Conservation (phyloP, 2,113 vertebrate species). For the Oryzias celebensis region DNA sequence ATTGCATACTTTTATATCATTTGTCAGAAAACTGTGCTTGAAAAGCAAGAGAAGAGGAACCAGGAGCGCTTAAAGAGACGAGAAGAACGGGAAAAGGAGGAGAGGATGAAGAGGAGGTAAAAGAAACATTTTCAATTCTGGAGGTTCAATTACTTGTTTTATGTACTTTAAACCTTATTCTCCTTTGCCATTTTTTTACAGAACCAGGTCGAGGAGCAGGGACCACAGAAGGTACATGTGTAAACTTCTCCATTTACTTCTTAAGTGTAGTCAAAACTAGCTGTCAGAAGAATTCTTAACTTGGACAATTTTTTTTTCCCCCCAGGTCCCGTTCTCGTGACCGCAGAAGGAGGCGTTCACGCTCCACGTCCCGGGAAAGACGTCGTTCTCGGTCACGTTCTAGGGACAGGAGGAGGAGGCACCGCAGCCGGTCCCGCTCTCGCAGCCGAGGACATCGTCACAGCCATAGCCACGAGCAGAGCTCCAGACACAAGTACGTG, state of each 20-base stretch:
- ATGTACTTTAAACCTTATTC: not conserved
- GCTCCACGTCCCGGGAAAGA: constrained; percentile 82
- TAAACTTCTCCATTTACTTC: not conserved
- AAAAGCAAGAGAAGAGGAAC: constrained; percentile 96
- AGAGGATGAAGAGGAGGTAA: constrained; percentile 80
- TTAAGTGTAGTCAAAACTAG: not conserved
- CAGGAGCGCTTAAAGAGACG: constrained; percentile 93
- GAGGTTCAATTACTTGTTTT: not conserved
- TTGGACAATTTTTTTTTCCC: not conserved
- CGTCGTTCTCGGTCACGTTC: constrained; percentile 85
- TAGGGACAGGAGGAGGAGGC: constrained; percentile 85
- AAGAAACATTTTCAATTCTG: not conserved
- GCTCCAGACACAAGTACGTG: constrained; percentile 87
- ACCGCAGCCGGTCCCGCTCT: constrained; percentile 87
- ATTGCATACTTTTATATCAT: not conserved
- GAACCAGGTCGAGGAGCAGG: constrained; percentile 89
- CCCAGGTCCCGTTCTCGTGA: constrained; percentile 90
- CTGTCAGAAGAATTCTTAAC: not conserved
- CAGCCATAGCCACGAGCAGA: constrained; percentile 83
- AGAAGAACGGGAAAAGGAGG: constrained; percentile 95
- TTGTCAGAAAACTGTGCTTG: constrained; percentile 91
- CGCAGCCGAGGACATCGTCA: constrained; percentile 86
- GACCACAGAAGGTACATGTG: constrained; percentile 81
- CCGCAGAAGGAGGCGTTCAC: constrained; percentile 82
- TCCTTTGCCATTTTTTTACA: constrained; percentile 42